Conservation (phyloP, 2,797 vertebrate genomes). For the Lemur catta region DNA sequence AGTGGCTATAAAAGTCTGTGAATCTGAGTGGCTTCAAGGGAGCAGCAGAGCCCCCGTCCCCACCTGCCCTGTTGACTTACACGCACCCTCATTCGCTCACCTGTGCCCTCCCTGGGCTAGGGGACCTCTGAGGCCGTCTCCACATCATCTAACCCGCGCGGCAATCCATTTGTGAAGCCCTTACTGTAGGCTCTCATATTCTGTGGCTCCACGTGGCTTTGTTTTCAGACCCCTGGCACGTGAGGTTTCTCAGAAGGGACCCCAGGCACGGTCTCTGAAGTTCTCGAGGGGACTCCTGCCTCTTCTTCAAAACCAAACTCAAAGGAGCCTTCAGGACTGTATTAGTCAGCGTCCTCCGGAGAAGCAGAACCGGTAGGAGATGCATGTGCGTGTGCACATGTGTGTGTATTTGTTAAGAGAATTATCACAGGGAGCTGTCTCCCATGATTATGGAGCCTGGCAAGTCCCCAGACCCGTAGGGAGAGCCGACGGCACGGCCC, state of each 20-base stretch:
- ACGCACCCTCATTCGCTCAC: background rate
- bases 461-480: background rate
- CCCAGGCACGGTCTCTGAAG: background rate
- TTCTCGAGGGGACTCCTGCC: background rate
- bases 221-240: background rate
- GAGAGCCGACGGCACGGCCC: background rate
- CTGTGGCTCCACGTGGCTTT: background rate
- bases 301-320: background rate
- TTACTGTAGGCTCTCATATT: background rate
- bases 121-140: background rate
- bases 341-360: background rate
- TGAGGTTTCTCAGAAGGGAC: background rate
- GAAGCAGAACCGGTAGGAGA: background rate
- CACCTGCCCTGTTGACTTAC: rapidly evolving
- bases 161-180: background rate
- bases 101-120: background rate
- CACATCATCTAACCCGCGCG: background rate
- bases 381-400: background rate
- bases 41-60: background rate
- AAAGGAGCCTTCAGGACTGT: background rate
- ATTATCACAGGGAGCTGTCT: background rate
- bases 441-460: background rate
- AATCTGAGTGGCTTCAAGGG: background rate
- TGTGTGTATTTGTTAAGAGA: background rate
- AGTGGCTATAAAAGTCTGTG: background rate